Percentiles rank a stretch among this genome's conserved stretches.
These are phyloP conservation scores for Elgaria multicarinata DNA, from an alignment of 2,113 vertebrate genomes.

Conservation along the genomic window DNA sequence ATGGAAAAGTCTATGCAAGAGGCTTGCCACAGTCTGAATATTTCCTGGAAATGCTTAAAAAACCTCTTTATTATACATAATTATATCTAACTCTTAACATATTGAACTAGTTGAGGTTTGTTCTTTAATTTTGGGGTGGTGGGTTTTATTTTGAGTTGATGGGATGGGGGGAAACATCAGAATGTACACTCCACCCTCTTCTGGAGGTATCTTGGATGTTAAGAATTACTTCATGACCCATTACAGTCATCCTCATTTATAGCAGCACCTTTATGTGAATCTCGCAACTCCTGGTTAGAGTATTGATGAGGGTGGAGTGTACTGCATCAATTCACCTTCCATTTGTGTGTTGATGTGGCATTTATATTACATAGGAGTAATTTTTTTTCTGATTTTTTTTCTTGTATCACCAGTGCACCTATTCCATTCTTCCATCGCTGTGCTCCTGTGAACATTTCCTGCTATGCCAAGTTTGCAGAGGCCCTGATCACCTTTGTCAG, in stretches of 20 bases:
- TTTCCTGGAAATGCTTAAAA: background rate
- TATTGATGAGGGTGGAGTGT: constrained; percentile 75
- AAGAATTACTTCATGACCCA: constrained; percentile 70
- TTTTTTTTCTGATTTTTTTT: constrained; percentile 90
- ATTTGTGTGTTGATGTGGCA: constrained; percentile 88
- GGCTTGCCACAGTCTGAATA: background rate
- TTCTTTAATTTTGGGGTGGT: background rate
- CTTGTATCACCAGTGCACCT: constrained; percentile 91
- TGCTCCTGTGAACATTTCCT: constrained; percentile 95
- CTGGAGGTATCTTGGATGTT: constrained; percentile 44
- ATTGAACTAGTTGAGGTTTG: background rate
- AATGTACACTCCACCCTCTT: constrained; percentile 67
- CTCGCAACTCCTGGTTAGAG: constrained; percentile 69
- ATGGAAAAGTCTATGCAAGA: background rate
- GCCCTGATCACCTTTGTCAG: constrained; percentile 97
- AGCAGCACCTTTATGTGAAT: constrained; percentile 71
- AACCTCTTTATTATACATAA: no score
- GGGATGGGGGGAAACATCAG: constrained; percentile 69
- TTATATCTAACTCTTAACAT: background rate
- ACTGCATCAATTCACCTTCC: constrained; percentile 80
- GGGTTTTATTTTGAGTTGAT: constrained; percentile 61
- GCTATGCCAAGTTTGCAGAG: constrained; percentile 96
- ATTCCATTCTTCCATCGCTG: constrained; percentile 98
- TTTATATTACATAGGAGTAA: constrained; percentile 89
- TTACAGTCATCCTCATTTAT: constrained; percentile 73